Evolutionary conservation across 2,888 invertebrate species (phyloP).

Genomic region (Scrobipalpa costella): DNA sequence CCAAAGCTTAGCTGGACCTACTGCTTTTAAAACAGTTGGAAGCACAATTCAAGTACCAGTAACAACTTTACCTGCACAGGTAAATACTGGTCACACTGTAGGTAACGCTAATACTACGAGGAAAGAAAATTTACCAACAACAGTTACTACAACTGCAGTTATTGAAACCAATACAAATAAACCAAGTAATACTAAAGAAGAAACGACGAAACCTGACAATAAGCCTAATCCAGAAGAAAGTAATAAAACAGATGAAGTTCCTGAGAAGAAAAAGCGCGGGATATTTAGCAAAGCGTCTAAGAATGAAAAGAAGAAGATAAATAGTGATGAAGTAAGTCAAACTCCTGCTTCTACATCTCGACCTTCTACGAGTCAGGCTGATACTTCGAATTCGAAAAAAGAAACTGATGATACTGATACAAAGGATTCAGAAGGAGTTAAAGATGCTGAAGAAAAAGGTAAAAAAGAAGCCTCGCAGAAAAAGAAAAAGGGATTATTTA

Average conservation of each 20-base stretch:
- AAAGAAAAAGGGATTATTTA: constrained; percentile 9
- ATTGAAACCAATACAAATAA: background rate
- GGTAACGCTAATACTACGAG: background rate
- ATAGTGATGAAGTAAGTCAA: background rate
- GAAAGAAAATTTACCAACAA: background rate
- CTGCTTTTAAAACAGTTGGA: background rate
- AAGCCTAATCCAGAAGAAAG: background rate
- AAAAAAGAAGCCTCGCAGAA: background rate
- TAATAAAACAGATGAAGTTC: background rate
- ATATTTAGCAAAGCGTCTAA: background rate
- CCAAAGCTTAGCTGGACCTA: background rate
- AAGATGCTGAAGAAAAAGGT: background rate
- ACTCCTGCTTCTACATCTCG: background rate
- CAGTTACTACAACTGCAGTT: background rate
- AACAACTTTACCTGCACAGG: background rate
- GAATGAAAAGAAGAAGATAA: background rate
- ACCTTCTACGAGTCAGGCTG: background rate
- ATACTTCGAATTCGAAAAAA: background rate
- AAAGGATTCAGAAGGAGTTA: background rate
- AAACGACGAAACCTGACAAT: background rate
- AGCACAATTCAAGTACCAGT: background rate
- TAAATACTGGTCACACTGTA: no score
- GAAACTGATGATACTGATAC: background rate
- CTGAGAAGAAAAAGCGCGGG: constrained; percentile 9
- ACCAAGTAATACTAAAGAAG: constrained; percentile 2